These are phyloP conservation scores for Momotus momota DNA, from an alignment of 2,797 vertebrate species.

Conservation along the genomic window DNA sequence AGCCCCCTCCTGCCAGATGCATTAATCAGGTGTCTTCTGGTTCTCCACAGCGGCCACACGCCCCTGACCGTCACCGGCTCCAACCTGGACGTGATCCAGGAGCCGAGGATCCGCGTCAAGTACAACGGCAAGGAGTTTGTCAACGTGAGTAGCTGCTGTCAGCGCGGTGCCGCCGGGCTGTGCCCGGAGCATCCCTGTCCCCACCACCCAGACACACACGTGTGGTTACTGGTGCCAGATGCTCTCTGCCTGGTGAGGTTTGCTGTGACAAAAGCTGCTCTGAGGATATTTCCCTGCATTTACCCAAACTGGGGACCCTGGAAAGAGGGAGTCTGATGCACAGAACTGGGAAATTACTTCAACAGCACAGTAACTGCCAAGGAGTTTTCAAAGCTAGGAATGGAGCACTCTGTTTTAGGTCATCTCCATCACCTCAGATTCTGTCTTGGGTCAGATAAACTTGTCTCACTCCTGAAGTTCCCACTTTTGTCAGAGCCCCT, in stretches of 20 bases:
- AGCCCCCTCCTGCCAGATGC: background rate
- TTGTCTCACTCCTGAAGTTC: background rate
- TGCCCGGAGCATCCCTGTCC: background rate
- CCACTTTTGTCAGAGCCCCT: background rate
- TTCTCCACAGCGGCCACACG: conserved; percentile 88
- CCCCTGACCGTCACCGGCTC: conserved; percentile 92
- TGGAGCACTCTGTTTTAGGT: background rate
- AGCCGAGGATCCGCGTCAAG: conserved; percentile 94
- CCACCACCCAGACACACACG: rapidly evolving
- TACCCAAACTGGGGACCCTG: background rate
- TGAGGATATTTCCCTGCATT: background rate
- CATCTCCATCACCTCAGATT: background rate
- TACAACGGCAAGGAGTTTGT: conserved; percentile 93
- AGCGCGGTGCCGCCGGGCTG: background rate
- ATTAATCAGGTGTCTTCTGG: conserved; percentile 13
- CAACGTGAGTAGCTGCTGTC: conserved; percentile 86
- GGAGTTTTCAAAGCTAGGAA: background rate
- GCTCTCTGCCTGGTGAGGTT: background rate
- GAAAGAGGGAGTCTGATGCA: background rate
- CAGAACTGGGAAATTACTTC: background rate
- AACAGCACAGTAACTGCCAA: background rate
- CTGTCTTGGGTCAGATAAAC: background rate
- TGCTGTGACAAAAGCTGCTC: background rate
- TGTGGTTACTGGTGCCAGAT: rapidly evolving
- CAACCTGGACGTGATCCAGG: conserved; percentile 97